A percentile compares a stretch with the other conserved stretches of the same genome.
Evolutionary conservation across 2,797 vertebrate species (phyloP).

Genomic region (Aythya fuligula): DNA sequence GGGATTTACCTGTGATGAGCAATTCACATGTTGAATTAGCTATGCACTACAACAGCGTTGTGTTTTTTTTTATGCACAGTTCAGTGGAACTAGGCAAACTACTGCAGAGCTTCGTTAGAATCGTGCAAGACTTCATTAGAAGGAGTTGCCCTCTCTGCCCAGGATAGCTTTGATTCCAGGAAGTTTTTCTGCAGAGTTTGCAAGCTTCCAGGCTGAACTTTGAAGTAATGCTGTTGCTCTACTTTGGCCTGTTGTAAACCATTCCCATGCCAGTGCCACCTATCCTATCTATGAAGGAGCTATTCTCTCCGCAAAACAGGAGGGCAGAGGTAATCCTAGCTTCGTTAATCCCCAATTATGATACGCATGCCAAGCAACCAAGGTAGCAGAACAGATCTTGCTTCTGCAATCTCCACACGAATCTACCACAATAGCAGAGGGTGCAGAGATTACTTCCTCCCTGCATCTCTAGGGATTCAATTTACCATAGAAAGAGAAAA

Average conservation of each 20-base stretch:
- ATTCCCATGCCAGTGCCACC: not conserved
- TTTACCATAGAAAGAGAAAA: not conserved
- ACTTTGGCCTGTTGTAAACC: not conserved
- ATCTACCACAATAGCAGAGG: not conserved
- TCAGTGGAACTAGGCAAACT: not conserved
- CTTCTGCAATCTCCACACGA: not conserved
- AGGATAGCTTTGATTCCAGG: not conserved
- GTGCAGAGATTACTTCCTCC: not conserved
- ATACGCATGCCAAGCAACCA: not conserved
- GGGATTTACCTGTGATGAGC: conserved; percentile 18
- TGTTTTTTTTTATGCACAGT: not conserved
- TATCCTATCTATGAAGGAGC: not conserved
- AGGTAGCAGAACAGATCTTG: not conserved
- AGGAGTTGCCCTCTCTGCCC: not conserved
- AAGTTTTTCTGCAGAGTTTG: not conserved
- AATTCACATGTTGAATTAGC: conserved; percentile 1
- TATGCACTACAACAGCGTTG: not conserved
- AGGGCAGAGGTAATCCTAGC: not conserved
- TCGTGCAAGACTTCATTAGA: not conserved
- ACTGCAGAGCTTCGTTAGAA: not conserved
- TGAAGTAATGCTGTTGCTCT: not conserved
- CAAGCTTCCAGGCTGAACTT: not conserved
- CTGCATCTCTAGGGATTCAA: not conserved
- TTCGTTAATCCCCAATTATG: not conserved
- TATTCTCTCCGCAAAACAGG: not conserved